phyloP scores from a whole-genome alignment of 1,140 invertebrate species.

The Caenorhabditis remanei region DNA sequence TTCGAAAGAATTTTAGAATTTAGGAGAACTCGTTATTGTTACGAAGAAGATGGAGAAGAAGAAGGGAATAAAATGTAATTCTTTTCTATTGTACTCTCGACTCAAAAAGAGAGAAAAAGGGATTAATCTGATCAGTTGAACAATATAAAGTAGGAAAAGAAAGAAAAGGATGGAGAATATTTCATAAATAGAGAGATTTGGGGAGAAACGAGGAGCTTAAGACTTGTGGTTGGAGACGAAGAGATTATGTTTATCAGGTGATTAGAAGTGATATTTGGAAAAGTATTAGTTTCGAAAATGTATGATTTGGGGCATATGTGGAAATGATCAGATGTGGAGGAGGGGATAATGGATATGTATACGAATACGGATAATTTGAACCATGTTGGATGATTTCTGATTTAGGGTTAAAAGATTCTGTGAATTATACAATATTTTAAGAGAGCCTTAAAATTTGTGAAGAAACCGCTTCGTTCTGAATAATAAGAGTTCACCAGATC shows the following conservation, averaged over 20 bases:
- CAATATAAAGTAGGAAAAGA: conserved; percentile 7
- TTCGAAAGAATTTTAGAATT: no score
- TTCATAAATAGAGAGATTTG: not conserved
- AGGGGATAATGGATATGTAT: no score
- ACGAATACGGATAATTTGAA: no score
- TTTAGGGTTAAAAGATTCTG: no score
- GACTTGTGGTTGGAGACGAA: not conserved
- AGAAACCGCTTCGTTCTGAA: no score
- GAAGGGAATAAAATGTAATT: not conserved
- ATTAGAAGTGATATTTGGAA: not conserved
- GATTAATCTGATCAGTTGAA: conserved; percentile 52
- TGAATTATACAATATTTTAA: no score
- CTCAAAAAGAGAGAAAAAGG: conserved; percentile 11
- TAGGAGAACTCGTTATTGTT: not conserved
- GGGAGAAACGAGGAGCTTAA: not conserved
- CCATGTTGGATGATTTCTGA: no score
- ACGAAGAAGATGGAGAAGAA: not conserved
- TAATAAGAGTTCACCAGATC: no score
- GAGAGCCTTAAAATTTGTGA: no score
- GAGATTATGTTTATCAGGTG: not conserved
- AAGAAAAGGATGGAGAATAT: not conserved
- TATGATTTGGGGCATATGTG: not conserved
- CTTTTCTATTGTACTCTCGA: conserved; percentile 11
- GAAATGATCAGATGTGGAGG: no score
- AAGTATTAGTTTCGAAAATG: not conserved